phyloP scores from a whole-genome alignment of 1,140 invertebrate genomes.

The Metopolophium dirhodum region DNA sequence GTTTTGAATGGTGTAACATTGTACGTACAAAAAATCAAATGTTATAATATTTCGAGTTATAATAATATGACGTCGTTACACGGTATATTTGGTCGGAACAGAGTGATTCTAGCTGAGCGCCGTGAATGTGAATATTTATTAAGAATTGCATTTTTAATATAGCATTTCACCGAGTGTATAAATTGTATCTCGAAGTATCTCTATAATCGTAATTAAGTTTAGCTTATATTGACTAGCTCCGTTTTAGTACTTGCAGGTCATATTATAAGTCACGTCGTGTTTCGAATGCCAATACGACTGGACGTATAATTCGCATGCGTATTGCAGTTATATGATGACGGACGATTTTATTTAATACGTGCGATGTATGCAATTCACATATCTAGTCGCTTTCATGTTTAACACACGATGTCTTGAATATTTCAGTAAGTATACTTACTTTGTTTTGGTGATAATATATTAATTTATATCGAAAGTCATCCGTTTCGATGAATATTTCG shows the following conservation, averaged over 20 bases:
- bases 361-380: neutral
- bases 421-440: too few species aligned
- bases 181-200: too few species aligned
- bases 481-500: neutral
- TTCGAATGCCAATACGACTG: neutral
- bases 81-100: too few species aligned
- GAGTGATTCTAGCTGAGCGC: too few species aligned
- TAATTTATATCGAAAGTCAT: neutral
- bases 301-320: neutral
- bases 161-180: too few species aligned
- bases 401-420: neutral
- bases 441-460: neutral
- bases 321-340: neutral
- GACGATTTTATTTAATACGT: neutral
- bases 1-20: too few species aligned
- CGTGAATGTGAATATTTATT: too few species aligned
- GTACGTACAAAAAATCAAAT: too few species aligned
- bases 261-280: neutral
- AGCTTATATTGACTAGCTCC: neutral
- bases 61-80: too few species aligned
- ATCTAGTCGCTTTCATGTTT: neutral
- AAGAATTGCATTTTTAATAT: too few species aligned
- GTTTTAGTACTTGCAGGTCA: neutral
- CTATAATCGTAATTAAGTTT: too few species aligned
- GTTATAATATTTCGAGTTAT: too few species aligned